Evolutionary conservation across 2,888 invertebrate genomes (phyloP), one percentile per base, ranked within the genome.

Genomic region (Lampropteryx suffumata): DNA sequence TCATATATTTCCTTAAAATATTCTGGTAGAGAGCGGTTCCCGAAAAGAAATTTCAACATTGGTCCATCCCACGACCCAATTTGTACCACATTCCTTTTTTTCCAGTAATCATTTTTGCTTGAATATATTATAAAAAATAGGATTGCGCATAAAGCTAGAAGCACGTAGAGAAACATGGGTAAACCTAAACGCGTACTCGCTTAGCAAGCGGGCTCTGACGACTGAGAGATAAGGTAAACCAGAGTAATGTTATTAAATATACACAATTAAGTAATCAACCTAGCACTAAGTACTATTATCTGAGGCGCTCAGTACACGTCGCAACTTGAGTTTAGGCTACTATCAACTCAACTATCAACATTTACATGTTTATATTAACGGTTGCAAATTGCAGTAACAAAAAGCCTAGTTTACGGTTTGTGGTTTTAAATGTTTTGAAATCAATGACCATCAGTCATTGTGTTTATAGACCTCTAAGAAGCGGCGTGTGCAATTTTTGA

Each of bases 1-100:
- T 83, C 70, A 30, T 84, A 86, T 9, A 79, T 58, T 3, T 71
- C 66, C 47, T 74, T 81, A 13, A 68, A 67, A 26, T 76, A 53
- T 61, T 84, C 82, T 1, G 78, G 52, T 21, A 86, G 40, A 0
- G 84, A 75, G 27, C 69, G 53, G 14, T 78, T 67, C 0, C 76
- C 70, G 1, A 62, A 60, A 1, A 76, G 6, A 45, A 83, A 84
- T 17, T 74, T 71, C 57, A 66, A 65, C 1, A 73, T 27, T 0
- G 65, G 26, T n/a, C 70, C 69, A 13, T 67, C 36, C 0, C 42
- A 42, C 6, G 42, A 26, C 3, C 14, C 27, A 3, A 61, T 59
- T 65, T 82, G 74, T 13, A 67, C 48, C 5, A 85, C 55, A 49
- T 76, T 75, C 27, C 67, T 67, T 26, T 76, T 76, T 30, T 64